Percentiles rank a stretch among this genome's conserved stretches.
Conservation (phyloP, 2,888 invertebrate genomes). For the Rotaria macrura region DNA sequence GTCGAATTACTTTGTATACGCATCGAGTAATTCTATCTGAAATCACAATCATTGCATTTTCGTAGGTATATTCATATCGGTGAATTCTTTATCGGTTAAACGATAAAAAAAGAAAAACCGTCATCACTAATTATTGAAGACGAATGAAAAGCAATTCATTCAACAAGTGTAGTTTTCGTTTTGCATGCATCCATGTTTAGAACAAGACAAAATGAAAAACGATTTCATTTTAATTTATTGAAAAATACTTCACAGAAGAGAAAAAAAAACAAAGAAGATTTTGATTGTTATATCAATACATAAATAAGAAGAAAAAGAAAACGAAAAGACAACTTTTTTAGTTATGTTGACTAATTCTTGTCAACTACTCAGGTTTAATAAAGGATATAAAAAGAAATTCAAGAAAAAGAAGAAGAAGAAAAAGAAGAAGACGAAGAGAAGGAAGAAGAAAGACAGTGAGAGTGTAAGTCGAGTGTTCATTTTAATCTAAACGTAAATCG, state of each 20-base stretch:
- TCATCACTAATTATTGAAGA: no score
- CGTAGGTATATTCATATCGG: not conserved
- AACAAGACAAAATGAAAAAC: no score
- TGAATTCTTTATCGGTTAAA: not conserved
- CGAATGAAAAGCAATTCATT: no score
- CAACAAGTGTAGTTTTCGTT: no score
- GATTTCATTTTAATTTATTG: no score
- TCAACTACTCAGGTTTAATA: not conserved
- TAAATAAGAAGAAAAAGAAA: not conserved
- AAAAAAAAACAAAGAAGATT: no score
- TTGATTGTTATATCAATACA: not conserved
- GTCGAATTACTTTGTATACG: not conserved
- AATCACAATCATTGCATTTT: not conserved
- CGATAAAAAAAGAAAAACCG: no score
- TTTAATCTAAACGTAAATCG: not conserved
- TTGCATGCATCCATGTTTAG: no score
- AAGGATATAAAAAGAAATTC: not conserved
- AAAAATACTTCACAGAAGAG: no score
- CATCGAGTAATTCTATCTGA: not conserved
- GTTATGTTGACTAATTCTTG: not conserved
- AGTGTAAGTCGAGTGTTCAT: not conserved
- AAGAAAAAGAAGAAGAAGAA: not conserved
- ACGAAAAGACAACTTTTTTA: no score
- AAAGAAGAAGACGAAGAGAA: not conserved
- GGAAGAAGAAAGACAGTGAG: not conserved